Evolutionary conservation across 2,888 invertebrate species (phyloP).

Genomic region (Cyaniris semiargus): DNA sequence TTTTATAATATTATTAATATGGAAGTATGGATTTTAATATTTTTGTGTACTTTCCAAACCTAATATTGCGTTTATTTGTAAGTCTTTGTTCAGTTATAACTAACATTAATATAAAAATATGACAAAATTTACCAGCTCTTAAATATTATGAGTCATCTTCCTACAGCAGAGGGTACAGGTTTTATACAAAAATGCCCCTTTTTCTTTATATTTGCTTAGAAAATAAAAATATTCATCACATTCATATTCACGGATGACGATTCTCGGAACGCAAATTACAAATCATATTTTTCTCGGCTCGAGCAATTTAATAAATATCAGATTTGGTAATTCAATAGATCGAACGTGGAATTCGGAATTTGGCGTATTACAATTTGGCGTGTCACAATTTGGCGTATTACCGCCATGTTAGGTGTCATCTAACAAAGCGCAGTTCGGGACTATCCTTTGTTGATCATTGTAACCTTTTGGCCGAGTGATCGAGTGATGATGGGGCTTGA

Average conservation of each 20-base stretch:
- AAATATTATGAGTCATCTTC: no score
- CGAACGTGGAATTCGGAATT: background rate
- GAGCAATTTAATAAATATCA: background rate
- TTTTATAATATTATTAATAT: no score
- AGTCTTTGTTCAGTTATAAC: no score
- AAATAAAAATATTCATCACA: background rate
- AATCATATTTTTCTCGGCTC: conserved; percentile 9
- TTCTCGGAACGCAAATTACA: conserved; percentile 1
- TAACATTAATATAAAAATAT: no score
- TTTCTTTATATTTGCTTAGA: background rate
- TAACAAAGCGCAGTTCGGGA: background rate
- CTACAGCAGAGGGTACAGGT: no score
- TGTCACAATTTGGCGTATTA: background rate
- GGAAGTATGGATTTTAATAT: no score
- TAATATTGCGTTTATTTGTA: no score
- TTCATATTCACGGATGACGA: background rate
- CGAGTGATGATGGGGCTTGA: background rate
- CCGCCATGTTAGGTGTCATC: background rate
- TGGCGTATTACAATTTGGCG: background rate
- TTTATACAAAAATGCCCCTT: background rate
- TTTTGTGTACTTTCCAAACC: no score
- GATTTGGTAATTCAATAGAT: conserved; percentile 1
- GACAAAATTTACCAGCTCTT: no score
- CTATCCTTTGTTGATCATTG: background rate
- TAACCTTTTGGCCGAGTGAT: background rate